phyloP scores from a whole-genome alignment of 2,888 invertebrate species.

The Cerastis rubricosa region DNA sequence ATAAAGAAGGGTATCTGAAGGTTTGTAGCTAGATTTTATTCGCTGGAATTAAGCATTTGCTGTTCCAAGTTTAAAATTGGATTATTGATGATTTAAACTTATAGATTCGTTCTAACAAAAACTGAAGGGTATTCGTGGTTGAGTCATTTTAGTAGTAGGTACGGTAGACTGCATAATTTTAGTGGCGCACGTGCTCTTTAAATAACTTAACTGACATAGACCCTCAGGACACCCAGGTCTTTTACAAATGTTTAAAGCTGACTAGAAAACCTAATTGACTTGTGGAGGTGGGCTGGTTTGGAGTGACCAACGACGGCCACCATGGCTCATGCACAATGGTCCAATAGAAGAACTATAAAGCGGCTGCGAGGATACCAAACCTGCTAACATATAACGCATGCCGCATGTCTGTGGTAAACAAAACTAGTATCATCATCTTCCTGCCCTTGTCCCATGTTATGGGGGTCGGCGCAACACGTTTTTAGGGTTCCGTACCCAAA shows the following conservation, averaged over 20 bases:
- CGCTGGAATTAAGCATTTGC: conserved; percentile 43
- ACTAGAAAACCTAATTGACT: not conserved
- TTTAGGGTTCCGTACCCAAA: too few relatives aligned
- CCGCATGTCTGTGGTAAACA: not conserved
- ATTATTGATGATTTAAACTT: not conserved
- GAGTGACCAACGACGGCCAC: not conserved
- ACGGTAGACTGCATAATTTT: not conserved
- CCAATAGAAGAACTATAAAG: not conserved
- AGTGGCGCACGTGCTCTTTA: not conserved
- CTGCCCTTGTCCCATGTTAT: too few relatives aligned
- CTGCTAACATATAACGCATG: not conserved
- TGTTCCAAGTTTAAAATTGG: conserved; percentile 20
- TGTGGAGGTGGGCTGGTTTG: not conserved
- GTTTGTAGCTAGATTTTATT: not conserved
- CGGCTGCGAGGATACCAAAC: not conserved
- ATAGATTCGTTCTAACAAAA: conserved; percentile 27
- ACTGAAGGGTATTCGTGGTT: conserved; percentile 43
- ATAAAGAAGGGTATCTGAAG: not conserved
- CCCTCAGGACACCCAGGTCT: not conserved
- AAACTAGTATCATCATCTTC: too few relatives aligned
- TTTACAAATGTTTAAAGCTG: not conserved
- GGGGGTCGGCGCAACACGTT: too few relatives aligned
- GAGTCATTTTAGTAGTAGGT: conserved; percentile 6
- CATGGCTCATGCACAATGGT: not conserved
- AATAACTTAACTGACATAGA: too few relatives aligned